These are phyloP conservation scores for Chondrilla cf. caribensis DNA, from an alignment of 37 sponge, comb jelly and placozoan species.

Conservation along the genomic window DNA sequence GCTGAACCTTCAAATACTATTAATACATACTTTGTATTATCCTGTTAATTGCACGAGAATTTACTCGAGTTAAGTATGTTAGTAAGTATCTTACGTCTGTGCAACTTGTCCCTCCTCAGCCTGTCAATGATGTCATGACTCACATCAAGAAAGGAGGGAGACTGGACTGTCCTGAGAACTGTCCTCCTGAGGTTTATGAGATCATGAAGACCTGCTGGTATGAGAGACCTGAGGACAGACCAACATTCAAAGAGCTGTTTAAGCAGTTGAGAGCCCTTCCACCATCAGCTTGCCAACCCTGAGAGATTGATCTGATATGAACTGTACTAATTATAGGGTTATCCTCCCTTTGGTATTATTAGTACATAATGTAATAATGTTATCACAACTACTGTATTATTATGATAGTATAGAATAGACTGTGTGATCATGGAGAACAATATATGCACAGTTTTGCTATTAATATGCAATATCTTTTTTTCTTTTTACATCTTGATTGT, in stretches of 20 bases:
- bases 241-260: constrained; percentile 49
- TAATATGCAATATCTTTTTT: too few relatives aligned
- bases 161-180: constrained; percentile 90
- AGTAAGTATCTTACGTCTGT: background rate
- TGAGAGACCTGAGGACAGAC: constrained; percentile 64
- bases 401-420: too few relatives aligned
- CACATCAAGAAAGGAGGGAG: constrained; percentile 84
- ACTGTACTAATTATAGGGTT: too few relatives aligned
- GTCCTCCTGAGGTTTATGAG: constrained; percentile 73
- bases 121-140: constrained; percentile 57
- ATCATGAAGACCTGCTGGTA: constrained; percentile 91
- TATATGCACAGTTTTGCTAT: too few relatives aligned
- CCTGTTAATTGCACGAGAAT: too few relatives aligned
- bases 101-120: constrained; percentile 28
- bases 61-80: too few relatives aligned
- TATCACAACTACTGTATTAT: too few relatives aligned
- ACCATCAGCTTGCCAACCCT: background rate
- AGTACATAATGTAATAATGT: too few relatives aligned
- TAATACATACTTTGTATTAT: background rate
- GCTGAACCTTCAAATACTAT: background rate
- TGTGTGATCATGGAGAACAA: too few relatives aligned
- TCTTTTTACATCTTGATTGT: too few relatives aligned
- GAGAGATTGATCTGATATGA: too few relatives aligned
- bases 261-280: background rate
- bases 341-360: too few relatives aligned